Conservation (phyloP, 2,888 invertebrate species). For the Apotomis turbidana region DNA sequence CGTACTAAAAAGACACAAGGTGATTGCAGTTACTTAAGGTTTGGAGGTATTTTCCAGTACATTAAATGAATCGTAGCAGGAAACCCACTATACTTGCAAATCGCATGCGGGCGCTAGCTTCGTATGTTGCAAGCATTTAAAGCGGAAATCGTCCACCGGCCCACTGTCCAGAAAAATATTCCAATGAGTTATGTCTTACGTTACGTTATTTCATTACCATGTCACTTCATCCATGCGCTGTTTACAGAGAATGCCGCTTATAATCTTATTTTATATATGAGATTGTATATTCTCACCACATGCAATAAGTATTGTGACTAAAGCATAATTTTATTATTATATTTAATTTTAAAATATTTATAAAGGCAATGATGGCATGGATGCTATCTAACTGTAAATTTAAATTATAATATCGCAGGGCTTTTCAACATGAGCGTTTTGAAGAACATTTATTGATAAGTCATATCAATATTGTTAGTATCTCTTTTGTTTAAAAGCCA, state of each 20-base stretch:
- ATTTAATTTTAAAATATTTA: slow-evolving; percentile 36
- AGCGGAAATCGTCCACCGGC: slow-evolving; percentile 67
- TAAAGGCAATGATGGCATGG: slow-evolving; percentile 30
- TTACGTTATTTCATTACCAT: slow-evolving; percentile 43
- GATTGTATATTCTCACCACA: slow-evolving; percentile 19
- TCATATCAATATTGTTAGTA: not conserved
- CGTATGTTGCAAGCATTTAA: slow-evolving; percentile 44
- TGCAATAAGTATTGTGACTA: slow-evolving; percentile 25
- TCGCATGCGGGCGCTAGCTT: slow-evolving; percentile 36
- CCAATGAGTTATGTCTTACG: slow-evolving; percentile 60
- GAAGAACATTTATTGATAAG: not conserved
- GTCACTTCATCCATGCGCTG: slow-evolving; percentile 50
- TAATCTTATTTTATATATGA: slow-evolving; percentile 25
- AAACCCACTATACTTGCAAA: slow-evolving; percentile 14
- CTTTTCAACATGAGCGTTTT: slow-evolving; percentile 16
- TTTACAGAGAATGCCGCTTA: slow-evolving; percentile 64
- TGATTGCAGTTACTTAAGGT: not conserved
- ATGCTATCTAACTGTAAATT: slow-evolving; percentile 8
- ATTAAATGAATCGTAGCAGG: slow-evolving; percentile 13
- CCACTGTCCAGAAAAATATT: slow-evolving; percentile 56
- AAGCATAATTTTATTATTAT: slow-evolving; percentile 40
- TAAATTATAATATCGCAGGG: slow-evolving; percentile 12
- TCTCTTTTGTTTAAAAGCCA: slow-evolving; percentile 13
- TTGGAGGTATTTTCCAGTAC: not conserved
- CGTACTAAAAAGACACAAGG: not conserved